phyloP scores from a whole-genome alignment of 2,888 invertebrate species.

The Camponotus fellah region DNA sequence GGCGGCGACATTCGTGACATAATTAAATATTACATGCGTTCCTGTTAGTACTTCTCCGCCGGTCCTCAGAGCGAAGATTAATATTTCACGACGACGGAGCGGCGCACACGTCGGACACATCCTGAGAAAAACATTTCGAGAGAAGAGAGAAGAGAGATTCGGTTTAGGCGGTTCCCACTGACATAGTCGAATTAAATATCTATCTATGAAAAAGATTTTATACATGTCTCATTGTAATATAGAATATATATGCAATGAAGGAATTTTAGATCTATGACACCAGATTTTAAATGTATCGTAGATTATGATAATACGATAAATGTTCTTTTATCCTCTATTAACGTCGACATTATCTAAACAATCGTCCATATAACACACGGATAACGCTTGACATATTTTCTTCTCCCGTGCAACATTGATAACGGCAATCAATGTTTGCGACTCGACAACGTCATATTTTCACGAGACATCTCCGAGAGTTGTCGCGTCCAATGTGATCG shows the following conservation, averaged over 20 bases:
- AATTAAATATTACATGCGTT: constrained; percentile 72
- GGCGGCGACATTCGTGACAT: constrained; percentile 59
- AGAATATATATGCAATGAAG: too few species aligned
- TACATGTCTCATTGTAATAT: background rate
- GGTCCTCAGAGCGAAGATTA: constrained; percentile 59
- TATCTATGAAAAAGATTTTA: constrained; percentile 21
- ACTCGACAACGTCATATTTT: constrained; percentile 42
- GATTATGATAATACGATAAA: background rate
- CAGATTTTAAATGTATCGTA: background rate
- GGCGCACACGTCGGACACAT: constrained; percentile 42
- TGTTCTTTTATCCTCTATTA: background rate
- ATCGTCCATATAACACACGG: constrained; percentile 1
- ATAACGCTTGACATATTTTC: background rate
- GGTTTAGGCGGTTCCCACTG: constrained; percentile 31
- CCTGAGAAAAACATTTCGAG: constrained; percentile 60
- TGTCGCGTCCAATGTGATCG: constrained; percentile 48
- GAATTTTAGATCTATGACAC: background rate
- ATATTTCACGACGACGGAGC: constrained; percentile 64
- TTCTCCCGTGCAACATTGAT: background rate
- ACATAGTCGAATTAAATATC: constrained; percentile 46
- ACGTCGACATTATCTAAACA: background rate
- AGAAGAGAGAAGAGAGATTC: constrained; percentile 58
- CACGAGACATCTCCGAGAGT: constrained; percentile 29
- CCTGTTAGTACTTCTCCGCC: constrained; percentile 61
- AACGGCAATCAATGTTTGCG: constrained; percentile 35